Conservation (phyloP, 2,888 invertebrate species). For the Brachyptera putata region DNA sequence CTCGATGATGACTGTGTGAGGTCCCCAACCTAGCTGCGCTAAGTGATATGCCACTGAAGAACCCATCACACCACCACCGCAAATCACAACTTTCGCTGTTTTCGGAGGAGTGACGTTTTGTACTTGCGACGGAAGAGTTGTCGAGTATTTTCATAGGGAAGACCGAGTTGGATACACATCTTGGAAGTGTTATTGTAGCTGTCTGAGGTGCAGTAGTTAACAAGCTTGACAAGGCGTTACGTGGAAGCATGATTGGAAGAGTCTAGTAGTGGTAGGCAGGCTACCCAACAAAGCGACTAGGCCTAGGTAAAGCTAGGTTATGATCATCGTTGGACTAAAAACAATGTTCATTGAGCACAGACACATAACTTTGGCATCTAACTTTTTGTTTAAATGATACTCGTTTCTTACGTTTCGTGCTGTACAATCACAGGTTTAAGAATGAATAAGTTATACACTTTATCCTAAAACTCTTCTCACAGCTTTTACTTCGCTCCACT, state of each 20-base stretch:
- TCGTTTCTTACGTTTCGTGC: no score
- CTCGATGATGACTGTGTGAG: conserved; percentile 77
- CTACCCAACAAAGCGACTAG: no score
- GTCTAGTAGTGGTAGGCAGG: no score
- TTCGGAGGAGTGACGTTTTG: conserved; percentile 43
- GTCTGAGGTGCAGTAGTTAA: neutral
- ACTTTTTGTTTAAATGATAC: no score
- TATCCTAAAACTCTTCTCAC: no score
- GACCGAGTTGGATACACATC: conserved; percentile 8
- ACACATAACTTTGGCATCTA: no score
- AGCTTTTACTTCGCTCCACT: no score
- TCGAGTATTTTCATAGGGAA: neutral
- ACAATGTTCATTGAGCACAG: no score
- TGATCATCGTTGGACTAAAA: no score
- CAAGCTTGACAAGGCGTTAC: neutral
- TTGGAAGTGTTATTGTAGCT: neutral
- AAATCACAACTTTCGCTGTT: conserved; percentile 73
- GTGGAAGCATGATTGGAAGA: conserved; percentile 13
- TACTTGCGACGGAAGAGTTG: neutral
- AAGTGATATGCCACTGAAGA: conserved; percentile 89
- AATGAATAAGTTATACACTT: no score
- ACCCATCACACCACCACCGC: conserved; percentile 90
- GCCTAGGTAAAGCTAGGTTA: no score
- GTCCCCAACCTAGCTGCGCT: conserved; percentile 75
- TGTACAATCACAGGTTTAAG: no score